These are phyloP conservation scores for Megaleporinus macrocephalus DNA, from an alignment of 2,113 vertebrate species.

Conservation along the genomic window DNA sequence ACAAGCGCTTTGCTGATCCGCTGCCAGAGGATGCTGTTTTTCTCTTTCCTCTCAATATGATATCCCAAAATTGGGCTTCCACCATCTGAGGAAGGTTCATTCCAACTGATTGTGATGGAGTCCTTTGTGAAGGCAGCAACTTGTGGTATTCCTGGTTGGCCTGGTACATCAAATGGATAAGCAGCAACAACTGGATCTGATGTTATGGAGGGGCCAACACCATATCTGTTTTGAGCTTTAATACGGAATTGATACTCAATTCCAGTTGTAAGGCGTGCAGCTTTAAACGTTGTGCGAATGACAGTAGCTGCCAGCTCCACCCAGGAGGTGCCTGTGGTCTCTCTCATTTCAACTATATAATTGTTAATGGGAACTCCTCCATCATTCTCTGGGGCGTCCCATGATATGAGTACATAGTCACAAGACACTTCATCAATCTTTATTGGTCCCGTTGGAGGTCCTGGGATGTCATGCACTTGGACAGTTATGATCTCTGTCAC, in stretches of 20 bases:
- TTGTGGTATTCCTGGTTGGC: constrained; percentile 90
- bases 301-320: constrained; percentile 93
- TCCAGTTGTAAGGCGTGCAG: constrained; percentile 88
- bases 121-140: constrained; percentile 91
- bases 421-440: constrained; percentile 96
- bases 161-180: constrained; percentile 96
- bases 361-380: constrained; percentile 97
- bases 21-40: constrained; percentile 96
- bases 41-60: constrained; percentile 95
- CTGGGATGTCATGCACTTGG: constrained; percentile 94
- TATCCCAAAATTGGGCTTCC: constrained; percentile 95
- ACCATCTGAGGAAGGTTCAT: constrained; percentile 92
- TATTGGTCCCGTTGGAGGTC: constrained; percentile 92
- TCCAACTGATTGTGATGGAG: constrained; percentile 91
- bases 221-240: constrained; percentile 96
- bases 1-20: constrained; percentile 89
- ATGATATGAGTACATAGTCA: constrained; percentile 91
- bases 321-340: constrained; percentile 95
- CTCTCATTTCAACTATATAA: constrained; percentile 94
- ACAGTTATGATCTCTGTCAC: constrained; percentile 89
- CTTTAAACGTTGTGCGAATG: constrained; percentile 96
- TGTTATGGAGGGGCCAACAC: constrained; percentile 84
- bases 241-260: constrained; percentile 96
- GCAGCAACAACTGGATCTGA: constrained; percentile 88
- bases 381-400: constrained; percentile 93